phyloP scores from a whole-genome alignment of 2,797 vertebrate species.

The Ptychobarbus kaznakovi region DNA sequence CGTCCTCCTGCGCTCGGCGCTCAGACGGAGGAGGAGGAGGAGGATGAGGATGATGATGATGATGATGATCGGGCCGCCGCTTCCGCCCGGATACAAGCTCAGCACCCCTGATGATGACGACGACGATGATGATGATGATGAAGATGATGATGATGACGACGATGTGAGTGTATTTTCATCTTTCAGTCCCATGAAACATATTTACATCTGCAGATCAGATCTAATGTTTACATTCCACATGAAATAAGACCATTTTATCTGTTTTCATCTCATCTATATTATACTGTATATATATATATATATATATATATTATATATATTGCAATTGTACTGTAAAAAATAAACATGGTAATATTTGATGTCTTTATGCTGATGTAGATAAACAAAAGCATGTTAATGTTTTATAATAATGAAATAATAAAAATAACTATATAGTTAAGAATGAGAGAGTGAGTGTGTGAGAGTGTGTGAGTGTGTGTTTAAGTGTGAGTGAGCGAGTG shows the following conservation, averaged over 20 bases:
- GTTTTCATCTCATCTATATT: too few relatives aligned
- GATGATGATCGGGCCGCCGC: conserved; percentile 78
- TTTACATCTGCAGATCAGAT: background rate
- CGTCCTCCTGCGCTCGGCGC: conserved; percentile 63
- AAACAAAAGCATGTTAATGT: background rate
- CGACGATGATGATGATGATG: conserved; percentile 76
- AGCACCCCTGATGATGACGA: conserved; percentile 75
- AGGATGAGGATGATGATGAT: conserved; percentile 46
- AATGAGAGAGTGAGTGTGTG: too few relatives aligned
- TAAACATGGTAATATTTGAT: background rate
- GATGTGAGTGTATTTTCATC: conserved; percentile 75
- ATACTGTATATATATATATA: too few relatives aligned
- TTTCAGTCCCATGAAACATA: background rate
- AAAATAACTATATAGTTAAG: background rate
- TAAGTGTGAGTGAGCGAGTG: rapidly evolving
- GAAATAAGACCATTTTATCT: background rate
- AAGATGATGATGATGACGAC: conserved; percentile 60
- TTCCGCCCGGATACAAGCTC: conserved; percentile 80
- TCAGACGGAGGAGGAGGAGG: conserved; percentile 57
- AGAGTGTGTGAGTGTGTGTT: too few relatives aligned
- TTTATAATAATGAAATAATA: background rate
- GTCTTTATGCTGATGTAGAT: background rate
- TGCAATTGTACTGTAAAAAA: background rate
- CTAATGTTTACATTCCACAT: background rate
- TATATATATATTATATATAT: too few relatives aligned